phyloP scores from a whole-genome alignment of 2,113 vertebrate species.

The Lepus americanus region DNA sequence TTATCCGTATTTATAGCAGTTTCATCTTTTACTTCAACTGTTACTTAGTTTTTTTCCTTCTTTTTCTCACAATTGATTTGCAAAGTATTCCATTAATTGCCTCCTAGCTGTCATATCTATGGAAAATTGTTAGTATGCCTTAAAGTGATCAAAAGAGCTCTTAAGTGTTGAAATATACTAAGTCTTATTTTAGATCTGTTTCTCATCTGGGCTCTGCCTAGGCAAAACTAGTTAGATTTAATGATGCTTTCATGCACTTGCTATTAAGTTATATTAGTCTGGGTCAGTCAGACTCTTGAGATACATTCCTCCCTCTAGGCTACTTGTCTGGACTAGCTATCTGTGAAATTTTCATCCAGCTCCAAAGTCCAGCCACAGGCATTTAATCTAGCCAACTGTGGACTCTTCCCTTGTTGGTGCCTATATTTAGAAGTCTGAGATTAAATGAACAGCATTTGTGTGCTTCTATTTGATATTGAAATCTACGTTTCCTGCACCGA shows the following conservation, averaged over 20 bases:
- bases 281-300: background rate
- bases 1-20: conserved; percentile 83
- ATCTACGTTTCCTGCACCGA: background rate
- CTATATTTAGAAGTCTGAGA: background rate
- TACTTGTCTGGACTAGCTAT: background rate
- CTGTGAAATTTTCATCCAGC: background rate
- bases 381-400: conserved; percentile 12
- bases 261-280: conserved; percentile 22
- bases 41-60: conserved; percentile 58
- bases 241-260: conserved; percentile 39
- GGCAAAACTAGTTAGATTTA: conserved; percentile 63
- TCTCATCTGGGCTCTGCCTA: conserved; percentile 58
- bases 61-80: conserved; percentile 70
- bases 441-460: background rate
- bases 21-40: conserved; percentile 80
- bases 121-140: conserved; percentile 75
- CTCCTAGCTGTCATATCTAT: conserved; percentile 76
- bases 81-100: conserved; percentile 79
- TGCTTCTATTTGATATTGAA: background rate
- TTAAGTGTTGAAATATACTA: conserved; percentile 56
- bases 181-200: conserved; percentile 71
- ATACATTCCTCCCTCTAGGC: background rate
- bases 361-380: background rate
- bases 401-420: background rate
- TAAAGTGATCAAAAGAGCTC: conserved; percentile 70